A percentile compares a stretch with the other conserved stretches of the same genome.
These are phyloP conservation scores for Steinernema hermaphroditum DNA, from an alignment of 2,888 invertebrate species.

Conservation along the genomic window DNA sequence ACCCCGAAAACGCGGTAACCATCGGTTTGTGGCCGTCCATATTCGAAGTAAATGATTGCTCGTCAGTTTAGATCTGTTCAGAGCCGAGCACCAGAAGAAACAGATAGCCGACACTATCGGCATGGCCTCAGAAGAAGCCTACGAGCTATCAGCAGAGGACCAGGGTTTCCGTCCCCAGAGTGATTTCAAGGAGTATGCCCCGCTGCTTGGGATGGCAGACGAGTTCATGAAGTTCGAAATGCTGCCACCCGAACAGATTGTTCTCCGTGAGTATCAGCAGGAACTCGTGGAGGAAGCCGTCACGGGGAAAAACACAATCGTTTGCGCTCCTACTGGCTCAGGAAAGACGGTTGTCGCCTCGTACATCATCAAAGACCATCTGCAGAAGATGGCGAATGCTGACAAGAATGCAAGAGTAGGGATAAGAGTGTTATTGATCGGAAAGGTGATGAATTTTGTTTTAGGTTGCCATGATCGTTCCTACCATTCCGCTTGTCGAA, in stretches of 20 bases:
- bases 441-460: not conserved
- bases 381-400: too few species aligned
- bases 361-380: too few species aligned
- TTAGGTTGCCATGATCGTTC: conserved; percentile 66
- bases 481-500: conserved; percentile 66
- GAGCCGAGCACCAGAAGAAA: not conserved
- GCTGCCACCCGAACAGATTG: conserved; percentile 26
- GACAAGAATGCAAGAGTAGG: conserved; percentile 36
- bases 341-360: too few species aligned
- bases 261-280: conserved; percentile 49
- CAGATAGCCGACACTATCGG: not conserved
- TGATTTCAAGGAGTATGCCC: too few species aligned
- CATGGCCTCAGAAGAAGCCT: conserved; percentile 31
- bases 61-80: not conserved
- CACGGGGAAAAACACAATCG: conserved; percentile 62
- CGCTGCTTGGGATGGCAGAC: too few species aligned
- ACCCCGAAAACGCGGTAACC: not conserved
- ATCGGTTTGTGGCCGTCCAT: not conserved
- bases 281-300: conserved; percentile 49
- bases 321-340: conserved; percentile 68
- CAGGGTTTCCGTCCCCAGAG: not conserved
- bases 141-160: conserved; percentile 14
- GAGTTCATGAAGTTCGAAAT: too few species aligned
- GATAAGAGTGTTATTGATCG: not conserved
- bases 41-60: not conserved